These are phyloP conservation scores for Abrostola tripartita DNA, from an alignment of 2,888 invertebrate species.

Conservation along the genomic window DNA sequence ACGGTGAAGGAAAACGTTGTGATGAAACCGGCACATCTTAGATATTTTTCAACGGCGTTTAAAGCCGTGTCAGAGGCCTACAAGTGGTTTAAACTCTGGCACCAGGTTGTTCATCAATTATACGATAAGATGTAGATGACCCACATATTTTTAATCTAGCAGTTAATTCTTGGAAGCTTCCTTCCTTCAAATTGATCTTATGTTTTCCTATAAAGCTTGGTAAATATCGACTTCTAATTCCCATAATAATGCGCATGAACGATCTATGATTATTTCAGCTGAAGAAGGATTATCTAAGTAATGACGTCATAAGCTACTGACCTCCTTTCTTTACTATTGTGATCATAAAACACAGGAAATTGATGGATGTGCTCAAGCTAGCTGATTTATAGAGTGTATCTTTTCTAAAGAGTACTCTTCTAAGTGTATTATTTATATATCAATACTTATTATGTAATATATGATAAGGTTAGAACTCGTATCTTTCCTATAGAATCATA, in stretches of 20 bases:
- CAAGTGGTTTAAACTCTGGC: too few species aligned
- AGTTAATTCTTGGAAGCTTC: constrained; percentile 1
- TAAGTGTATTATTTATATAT: constrained; percentile 30
- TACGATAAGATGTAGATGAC: too few species aligned
- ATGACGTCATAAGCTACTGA: constrained; percentile 62
- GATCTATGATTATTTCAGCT: constrained; percentile 21
- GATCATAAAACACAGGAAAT: constrained; percentile 67
- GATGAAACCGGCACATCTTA: too few species aligned
- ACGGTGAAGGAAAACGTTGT: too few species aligned
- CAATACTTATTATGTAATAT: constrained; percentile 11
- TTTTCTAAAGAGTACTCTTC: constrained; percentile 26
- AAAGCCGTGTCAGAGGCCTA: too few species aligned
- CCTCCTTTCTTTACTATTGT: constrained; percentile 69
- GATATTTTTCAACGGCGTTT: too few species aligned
- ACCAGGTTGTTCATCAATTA: too few species aligned
- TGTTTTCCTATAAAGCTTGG: constrained; percentile 8
- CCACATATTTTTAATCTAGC: constrained; percentile 5
- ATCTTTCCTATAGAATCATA: neutral
- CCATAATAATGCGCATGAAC: constrained; percentile 16
- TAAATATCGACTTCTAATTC: constrained; percentile 20
- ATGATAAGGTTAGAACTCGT: neutral
- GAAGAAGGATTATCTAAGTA: constrained; percentile 43
- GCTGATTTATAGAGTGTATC: constrained; percentile 48
- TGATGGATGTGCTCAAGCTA: constrained; percentile 53
- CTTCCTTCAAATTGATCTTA: constrained; percentile 14